Base-by-base conservation (phyloP, 2,797 vertebrate species). In the Caiman crocodilus region DNA sequence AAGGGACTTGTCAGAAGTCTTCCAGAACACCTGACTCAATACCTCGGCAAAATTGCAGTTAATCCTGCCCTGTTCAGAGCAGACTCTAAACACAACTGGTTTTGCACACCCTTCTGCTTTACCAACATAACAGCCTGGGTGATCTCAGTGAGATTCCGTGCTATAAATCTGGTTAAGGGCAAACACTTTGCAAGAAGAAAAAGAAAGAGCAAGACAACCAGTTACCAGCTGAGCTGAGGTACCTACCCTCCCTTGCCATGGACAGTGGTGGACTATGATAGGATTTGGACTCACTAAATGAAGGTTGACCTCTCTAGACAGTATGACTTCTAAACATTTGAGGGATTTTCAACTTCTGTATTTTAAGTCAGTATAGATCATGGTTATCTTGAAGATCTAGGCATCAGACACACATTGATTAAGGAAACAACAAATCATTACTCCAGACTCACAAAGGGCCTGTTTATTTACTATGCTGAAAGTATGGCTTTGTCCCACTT, bases 11-110 rank as follows among this genome's bases (percentile, higher is more conserved):
- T 79, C 17, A 7, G 65, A 90, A 96, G 82, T 56, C 76, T 89
- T 93, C 35, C 67, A 69, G 32, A 69, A 69, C 32, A 5, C 4
- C 10, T 6, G 87, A 69, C 65, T 91, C 76, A 89, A 84, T 87
- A 92, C 81, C 84, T 88, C 93, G 85, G 69, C 88, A 94, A 87
- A 88, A 56, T 57, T 93, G 88, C 77, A 87, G 88, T 76, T 95
- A 65, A 82, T 71, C 57, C 79, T 17, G 6, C 42, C 42, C 42
- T 50, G 10, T 50, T 50, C 42, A 50, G 42, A 50, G 86, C 73
- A 89, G 91, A 97, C 25, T 35, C 35, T 32, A 57, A 92, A 89
- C 1, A 4, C 16, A 69, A 80, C 21, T 32, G 81, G 21, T 18
- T 65, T 87, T 92, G 93, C 90, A 76, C 26, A 71, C 76, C 58